Percentiles rank a stretch among this genome's conserved stretches.
phyloP scores from a whole-genome alignment of 2,113 vertebrate genomes.

The Hippoglossus stenolepis region DNA sequence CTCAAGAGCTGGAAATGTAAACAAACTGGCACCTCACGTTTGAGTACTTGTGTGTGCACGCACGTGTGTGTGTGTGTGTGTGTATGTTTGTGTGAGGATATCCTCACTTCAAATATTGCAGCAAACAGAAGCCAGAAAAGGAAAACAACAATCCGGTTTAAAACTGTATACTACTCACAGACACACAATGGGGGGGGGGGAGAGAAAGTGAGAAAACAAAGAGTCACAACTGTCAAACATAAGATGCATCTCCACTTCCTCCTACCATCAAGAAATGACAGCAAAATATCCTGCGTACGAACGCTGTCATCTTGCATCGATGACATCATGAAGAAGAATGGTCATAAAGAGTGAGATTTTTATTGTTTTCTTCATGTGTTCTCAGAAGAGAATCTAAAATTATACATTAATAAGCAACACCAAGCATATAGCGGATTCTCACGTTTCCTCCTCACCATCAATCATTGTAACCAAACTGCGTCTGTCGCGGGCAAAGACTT shows the following conservation, averaged over 20 bases:
- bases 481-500: constrained; percentile 67
- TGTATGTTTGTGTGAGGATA: constrained; percentile 32
- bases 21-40: constrained; percentile 48
- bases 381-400: not conserved
- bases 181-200: not conserved
- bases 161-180: not conserved
- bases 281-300: too few relatives aligned
- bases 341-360: too few relatives aligned
- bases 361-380: not conserved
- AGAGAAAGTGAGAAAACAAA: not conserved
- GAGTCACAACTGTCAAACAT: not conserved
- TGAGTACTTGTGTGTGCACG: constrained; percentile 14
- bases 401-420: constrained; percentile 59
- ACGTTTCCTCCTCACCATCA: constrained; percentile 51
- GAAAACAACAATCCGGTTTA: not conserved
- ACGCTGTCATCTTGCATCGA: too few relatives aligned
- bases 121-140: constrained; percentile 1
- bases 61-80: not conserved
- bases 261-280: not conserved
- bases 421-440: not conserved
- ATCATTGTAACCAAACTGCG: constrained; percentile 58
- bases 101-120: constrained; percentile 22
- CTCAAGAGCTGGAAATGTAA: constrained; percentile 48
- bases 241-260: too few relatives aligned
- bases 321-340: too few relatives aligned